A percentile compares a stretch with the other conserved stretches of the same genome.
phyloP scores from a whole-genome alignment of 2,888 invertebrate species.

The Xylota sylvarum region DNA sequence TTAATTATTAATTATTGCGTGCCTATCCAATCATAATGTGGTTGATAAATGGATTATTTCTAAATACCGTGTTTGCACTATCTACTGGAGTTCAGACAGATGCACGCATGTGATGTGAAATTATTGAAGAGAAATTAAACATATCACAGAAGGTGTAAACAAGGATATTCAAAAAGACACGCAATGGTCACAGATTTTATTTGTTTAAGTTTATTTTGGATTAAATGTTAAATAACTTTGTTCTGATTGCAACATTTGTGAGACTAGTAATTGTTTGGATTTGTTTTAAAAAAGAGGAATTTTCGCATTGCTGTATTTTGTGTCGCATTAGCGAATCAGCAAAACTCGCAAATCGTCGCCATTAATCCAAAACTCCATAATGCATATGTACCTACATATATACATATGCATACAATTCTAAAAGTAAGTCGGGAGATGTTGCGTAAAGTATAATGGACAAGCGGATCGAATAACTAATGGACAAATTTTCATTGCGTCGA shows the following conservation, averaged over 20 bases:
- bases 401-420: no score
- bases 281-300: no score
- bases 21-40: constrained; percentile 30
- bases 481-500: no score
- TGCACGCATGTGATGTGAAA: background rate
- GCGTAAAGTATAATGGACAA: no score
- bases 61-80: constrained; percentile 26
- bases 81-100: background rate
- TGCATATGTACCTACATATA: no score
- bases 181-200: constrained; percentile 10
- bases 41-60: constrained; percentile 33
- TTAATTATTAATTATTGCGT: constrained; percentile 41
- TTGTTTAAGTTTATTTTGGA: constrained; percentile 20
- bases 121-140: constrained; percentile 12
- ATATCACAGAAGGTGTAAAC: background rate
- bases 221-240: background rate
- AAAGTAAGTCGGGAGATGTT: no score
- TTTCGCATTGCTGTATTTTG: no score
- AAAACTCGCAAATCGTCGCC: no score
- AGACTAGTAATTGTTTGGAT: background rate
- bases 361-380: no score
- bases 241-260: background rate
- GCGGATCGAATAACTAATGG: no score
- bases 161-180: constrained; percentile 24
- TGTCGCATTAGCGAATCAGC: no score